Conservation (phyloP, 2,797 vertebrate genomes). For the Notamacropus eugenii region DNA sequence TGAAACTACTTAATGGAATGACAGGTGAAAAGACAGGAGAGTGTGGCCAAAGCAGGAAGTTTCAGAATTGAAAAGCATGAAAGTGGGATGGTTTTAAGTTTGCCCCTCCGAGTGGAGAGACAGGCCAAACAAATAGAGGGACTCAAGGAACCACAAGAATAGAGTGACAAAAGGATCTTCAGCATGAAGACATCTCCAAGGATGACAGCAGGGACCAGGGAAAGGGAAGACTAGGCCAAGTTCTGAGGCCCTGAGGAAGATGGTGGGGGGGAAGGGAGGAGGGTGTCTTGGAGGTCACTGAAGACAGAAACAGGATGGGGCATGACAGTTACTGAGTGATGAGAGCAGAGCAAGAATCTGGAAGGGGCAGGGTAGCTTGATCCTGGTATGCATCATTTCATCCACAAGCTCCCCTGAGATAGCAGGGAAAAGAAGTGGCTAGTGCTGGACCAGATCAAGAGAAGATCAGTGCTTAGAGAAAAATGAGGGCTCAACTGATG, state of each 20-base stretch:
- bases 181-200: too few relatives aligned
- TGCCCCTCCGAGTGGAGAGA: not conserved
- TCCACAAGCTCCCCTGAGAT: not conserved
- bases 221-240: not conserved
- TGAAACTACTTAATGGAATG: not conserved
- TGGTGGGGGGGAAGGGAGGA: not conserved
- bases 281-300: not conserved
- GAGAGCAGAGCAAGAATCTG: not conserved
- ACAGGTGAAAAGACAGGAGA: not conserved
- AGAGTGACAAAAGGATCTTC: not conserved
- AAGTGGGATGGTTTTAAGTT: not conserved
- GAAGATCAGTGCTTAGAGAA: not conserved
- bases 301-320: not conserved
- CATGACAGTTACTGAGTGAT: not conserved
- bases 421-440: not conserved
- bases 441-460: not conserved
- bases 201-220: not conserved
- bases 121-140: not conserved
- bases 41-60: not conserved
- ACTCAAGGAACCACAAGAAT: not conserved
- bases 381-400: not conserved
- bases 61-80: not conserved
- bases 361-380: not conserved
- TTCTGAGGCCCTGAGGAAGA: fast-evolving
- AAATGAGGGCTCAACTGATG: not conserved